Evolutionary conservation across 2,113 vertebrate genomes (phyloP).

Genomic region (Pluvianellus socialis): DNA sequence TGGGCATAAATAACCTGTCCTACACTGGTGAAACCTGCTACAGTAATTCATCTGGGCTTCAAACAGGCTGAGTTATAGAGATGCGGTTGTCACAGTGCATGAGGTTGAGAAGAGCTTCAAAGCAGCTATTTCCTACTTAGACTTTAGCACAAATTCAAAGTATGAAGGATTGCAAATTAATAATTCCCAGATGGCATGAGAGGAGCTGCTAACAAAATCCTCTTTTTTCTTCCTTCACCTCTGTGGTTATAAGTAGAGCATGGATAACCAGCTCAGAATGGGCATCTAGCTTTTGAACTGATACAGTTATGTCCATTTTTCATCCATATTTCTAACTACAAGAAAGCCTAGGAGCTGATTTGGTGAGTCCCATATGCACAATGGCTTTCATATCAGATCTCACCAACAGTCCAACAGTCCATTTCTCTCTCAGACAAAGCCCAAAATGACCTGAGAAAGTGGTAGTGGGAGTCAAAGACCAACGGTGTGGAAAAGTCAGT

Average conservation of each 20-base stretch:
- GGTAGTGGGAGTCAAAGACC: neutral
- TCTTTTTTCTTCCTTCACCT: neutral
- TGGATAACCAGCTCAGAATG: neutral
- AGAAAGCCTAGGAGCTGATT: neutral
- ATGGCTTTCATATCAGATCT: neutral
- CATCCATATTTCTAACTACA: neutral
- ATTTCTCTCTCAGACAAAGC: neutral
- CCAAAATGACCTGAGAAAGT: neutral
- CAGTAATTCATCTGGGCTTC: neutral
- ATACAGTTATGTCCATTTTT: neutral
- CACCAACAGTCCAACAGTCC: neutral
- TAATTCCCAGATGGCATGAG: slow-evolving; percentile 44
- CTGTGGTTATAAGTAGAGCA: neutral
- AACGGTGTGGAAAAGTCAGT: neutral
- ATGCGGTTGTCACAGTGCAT: neutral
- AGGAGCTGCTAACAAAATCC: slow-evolving; percentile 15
- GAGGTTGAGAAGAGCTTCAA: slow-evolving; percentile 50
- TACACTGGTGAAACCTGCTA: neutral
- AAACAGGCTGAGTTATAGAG: neutral
- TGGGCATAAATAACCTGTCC: neutral
- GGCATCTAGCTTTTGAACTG: neutral
- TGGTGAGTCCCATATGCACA: neutral
- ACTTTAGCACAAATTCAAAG: slow-evolving; percentile 34
- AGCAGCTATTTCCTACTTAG: slow-evolving; percentile 23
- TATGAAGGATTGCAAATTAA: slow-evolving; percentile 57